phyloP scores from a whole-genome alignment of 2,797 vertebrate species.

The Oryzias dopingdopingensis region DNA sequence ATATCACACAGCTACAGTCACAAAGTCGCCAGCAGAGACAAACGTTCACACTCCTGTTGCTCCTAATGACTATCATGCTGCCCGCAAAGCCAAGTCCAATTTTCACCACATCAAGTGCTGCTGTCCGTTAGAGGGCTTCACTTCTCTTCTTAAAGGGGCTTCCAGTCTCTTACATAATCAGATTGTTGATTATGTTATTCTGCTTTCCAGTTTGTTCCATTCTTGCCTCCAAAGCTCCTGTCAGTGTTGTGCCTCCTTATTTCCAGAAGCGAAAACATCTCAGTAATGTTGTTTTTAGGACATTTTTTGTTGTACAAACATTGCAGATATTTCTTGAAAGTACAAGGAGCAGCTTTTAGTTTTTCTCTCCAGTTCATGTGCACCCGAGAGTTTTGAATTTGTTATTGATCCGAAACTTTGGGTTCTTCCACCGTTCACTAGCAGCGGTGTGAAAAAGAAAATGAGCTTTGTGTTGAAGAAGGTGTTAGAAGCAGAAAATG shows the following conservation, averaged over 20 bases:
- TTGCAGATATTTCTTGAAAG: neutral
- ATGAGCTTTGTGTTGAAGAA: too few relatives aligned
- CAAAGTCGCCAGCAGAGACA: slow-evolving; percentile 2
- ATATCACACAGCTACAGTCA: neutral
- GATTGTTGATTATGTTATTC: too few relatives aligned
- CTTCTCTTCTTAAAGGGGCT: slow-evolving; percentile 3
- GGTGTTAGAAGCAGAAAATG: too few relatives aligned
- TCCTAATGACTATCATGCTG: slow-evolving; percentile 6
- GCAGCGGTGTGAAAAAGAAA: too few relatives aligned
- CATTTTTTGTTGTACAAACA: too few relatives aligned
- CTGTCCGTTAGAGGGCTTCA: slow-evolving; percentile 12
- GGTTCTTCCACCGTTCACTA: too few relatives aligned
- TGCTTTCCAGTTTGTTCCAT: too few relatives aligned
- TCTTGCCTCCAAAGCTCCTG: too few relatives aligned
- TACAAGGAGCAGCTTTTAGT: neutral
- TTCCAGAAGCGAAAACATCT: too few relatives aligned
- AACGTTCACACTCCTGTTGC: slow-evolving; percentile 18
- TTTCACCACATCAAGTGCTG: slow-evolving; percentile 2
- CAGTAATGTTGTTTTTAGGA: too few relatives aligned
- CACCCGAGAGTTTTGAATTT: slow-evolving; percentile 13
- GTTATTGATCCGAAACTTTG: slow-evolving; percentile 9
- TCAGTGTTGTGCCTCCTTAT: too few relatives aligned
- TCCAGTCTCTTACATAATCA: neutral
- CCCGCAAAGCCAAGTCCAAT: neutral
- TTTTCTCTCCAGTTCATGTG: slow-evolving; percentile 4